phyloP scores from a whole-genome alignment of 2,888 invertebrate genomes.

The Acheta domesticus region DNA sequence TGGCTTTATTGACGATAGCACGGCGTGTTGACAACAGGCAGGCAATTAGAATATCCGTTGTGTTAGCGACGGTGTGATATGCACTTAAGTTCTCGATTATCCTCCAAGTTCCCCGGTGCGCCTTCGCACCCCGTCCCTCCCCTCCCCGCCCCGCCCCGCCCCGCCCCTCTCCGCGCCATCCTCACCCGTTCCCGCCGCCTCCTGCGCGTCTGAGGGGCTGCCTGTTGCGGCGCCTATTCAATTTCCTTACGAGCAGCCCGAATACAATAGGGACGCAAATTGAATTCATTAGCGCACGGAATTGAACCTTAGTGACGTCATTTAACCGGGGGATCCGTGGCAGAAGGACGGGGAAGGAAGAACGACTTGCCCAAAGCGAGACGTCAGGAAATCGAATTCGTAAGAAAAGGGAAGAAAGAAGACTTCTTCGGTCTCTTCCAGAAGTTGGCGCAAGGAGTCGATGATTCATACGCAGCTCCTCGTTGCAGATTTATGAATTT shows the following conservation, averaged over 20 bases:
- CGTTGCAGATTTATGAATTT: no score
- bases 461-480: no score
- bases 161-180: no score
- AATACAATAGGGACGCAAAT: constrained; percentile 18
- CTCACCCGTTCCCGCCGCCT: neutral
- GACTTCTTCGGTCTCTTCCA: neutral
- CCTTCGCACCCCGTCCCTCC: neutral
- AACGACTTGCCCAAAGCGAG: neutral
- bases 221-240: constrained; percentile 11
- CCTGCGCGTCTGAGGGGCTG: neutral
- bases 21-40: no score
- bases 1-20: no score
- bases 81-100: constrained; percentile 7
- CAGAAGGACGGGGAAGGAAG: neutral
- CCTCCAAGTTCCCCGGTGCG: neutral
- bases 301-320: constrained; percentile 21
- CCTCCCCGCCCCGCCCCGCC: neutral
- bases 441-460: no score
- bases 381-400: neutral
- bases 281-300: constrained; percentile 27
- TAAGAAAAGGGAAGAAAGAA: neutral
- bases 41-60: neutral
- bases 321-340: neutral
- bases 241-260: constrained; percentile 18
- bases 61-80: neutral